These are phyloP conservation scores for Miniopterus natalensis DNA, from an alignment of 2,113 vertebrate species.

Conservation along the genomic window DNA sequence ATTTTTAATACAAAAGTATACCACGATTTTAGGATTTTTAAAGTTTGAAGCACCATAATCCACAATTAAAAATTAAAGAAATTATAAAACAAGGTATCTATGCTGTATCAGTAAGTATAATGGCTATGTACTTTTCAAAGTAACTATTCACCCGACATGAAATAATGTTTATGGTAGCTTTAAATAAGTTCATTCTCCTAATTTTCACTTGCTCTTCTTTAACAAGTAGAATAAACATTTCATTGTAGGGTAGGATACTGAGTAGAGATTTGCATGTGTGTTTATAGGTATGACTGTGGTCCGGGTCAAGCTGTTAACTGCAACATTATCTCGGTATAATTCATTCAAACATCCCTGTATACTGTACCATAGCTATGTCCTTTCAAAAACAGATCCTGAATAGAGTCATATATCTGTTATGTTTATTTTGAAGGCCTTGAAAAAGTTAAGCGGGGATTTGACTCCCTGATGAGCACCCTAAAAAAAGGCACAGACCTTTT, in stretches of 20 bases:
- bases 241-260: not conserved
- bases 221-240: constrained; percentile 58
- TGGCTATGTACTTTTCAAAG: constrained; percentile 59
- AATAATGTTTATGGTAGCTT: constrained; percentile 61
- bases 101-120: constrained; percentile 80
- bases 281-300: constrained; percentile 18
- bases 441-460: constrained; percentile 35
- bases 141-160: constrained; percentile 16
- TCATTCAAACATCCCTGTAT: constrained; percentile 4
- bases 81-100: constrained; percentile 60
- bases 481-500: constrained; percentile 53
- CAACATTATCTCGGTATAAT: constrained; percentile 27
- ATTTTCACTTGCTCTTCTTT: constrained; percentile 14
- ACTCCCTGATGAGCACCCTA: constrained; percentile 52
- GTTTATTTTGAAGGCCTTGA: constrained; percentile 8
- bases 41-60: constrained; percentile 80
- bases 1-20: constrained; percentile 72
- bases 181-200: not conserved
- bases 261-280: not conserved
- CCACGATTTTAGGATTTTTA: constrained; percentile 58
- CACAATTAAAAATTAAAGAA: constrained; percentile 68
- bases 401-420: constrained; percentile 24
- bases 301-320: constrained; percentile 53
- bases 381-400: constrained; percentile 11
- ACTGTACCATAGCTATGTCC: not conserved